Evolutionary conservation across 2,113 vertebrate species (phyloP), one percentile per base, ranked within the genome.

Genomic region (Plecturocebus donacophilus): DNA sequence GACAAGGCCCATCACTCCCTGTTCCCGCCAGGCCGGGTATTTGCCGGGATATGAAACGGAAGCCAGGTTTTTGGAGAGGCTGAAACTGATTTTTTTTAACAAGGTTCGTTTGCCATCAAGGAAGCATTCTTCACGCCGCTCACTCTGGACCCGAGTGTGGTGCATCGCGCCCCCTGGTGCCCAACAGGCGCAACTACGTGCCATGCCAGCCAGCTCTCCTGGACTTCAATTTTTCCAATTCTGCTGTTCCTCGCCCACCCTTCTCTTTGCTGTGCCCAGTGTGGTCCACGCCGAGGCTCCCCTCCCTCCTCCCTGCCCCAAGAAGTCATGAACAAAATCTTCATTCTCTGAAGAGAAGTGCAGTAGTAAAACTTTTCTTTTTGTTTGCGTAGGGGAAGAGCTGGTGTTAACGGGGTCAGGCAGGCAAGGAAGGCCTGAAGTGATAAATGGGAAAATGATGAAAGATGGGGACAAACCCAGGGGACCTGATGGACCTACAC

Each of bases 101-200:
- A 2, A 5, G 13, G 14, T 52, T 49, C 38, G 75, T 19, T 8
- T 23, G 42, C 45, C 17, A 0, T 23, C 10, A 0, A 16, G 47
- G 10, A 25, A 21, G 21, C n/a, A 1, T 23, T 45, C 45, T 6
- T 76, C 0, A 6, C 19, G 56, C 32, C 1, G 52, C 52, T 54
- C 58, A 2, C 8, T 5, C 30, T 58, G 42, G 54, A n/a, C 25
- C 73, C 13, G 58, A 80, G 4, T 38, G 3, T 47, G 83, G 96
- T 79, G 47, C 71, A 0, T 23, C 0, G 84, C 84, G 90, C 92
- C 80, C 21, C 79, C 97, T 96, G 40, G 95, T 91, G 98, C 64
- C 83, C 21, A 42, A 23, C 66, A 17, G 30, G 27, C 27, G 47
- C 45, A 64, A 49, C 68, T 40, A 2, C 13, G 5, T 3, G 47